Base-by-base conservation (phyloP, 1,140 invertebrate species). In the Cotesia typhae region DNA sequence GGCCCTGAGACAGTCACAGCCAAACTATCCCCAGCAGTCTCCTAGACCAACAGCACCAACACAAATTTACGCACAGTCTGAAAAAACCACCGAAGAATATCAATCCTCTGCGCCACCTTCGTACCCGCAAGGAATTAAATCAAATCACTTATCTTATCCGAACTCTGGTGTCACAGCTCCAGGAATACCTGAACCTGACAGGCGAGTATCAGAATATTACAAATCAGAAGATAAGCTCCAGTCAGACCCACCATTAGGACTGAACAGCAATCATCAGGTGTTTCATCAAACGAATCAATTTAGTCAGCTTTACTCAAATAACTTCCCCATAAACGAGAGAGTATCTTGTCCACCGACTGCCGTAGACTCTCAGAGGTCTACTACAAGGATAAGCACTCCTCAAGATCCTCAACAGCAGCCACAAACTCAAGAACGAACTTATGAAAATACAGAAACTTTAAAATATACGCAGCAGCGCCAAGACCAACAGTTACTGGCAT, bases 161-260 rank as follows among this genome's bases (percentile, higher is more conserved):
- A 73, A 80, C 2, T 66, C 84, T 47, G 66, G 4, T 3, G 71
- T 76, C 9, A 66, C 75, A 17, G 60, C 77, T 0, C 67, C 78
- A 3, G 57, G 78, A 2, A 79, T 73, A 4, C 52, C 67, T 35
- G 82, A 82, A 65, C 3, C 79, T 4, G 81, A 83, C n/a, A 74
- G 81, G 51, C 77, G 78, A 10, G 52, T 76, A 20, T 20, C 57
- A 1, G 75, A 78, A 9, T 85, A 83, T 67, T 74, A 81, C 0
- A 85, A 86, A 51, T 71, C 82, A 0, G 80, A 84, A 7, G 84
- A 85, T 5, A 86, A 86, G 59, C 79, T 38, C 35, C 57, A 52
- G 36, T 36, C 12, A 35, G 83, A 85, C n/a, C 38, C 74, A 4
- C 67, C 80, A 12, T 71, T 83, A 47, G 76, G 71, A 53, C 66